A percentile compares a stretch with the other conserved stretches of the same genome.
Evolutionary conservation across 2,888 invertebrate species (phyloP).

Genomic region (Prosapia bicincta): DNA sequence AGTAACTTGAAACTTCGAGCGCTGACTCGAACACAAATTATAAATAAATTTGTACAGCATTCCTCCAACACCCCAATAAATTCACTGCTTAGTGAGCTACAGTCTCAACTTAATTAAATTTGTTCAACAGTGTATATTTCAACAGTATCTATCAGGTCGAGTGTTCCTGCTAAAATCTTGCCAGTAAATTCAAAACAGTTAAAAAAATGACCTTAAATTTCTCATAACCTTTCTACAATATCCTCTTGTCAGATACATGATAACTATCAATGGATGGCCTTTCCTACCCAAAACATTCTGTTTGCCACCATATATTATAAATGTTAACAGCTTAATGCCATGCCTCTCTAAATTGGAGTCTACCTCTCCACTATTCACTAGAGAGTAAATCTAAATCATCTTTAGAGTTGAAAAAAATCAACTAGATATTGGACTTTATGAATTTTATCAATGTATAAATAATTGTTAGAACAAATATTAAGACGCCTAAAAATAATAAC

Average conservation of each 20-base stretch:
- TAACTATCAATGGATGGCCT: conserved; percentile 23
- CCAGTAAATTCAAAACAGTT: background rate
- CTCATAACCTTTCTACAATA: background rate
- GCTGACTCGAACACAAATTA: too few relatives aligned
- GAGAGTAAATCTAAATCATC: background rate
- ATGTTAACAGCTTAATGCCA: conserved; percentile 1
- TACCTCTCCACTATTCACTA: background rate
- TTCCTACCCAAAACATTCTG: conserved; percentile 20
- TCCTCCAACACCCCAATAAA: background rate
- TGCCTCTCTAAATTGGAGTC: conserved; percentile 1
- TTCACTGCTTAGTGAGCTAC: background rate
- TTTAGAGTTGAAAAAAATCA: too few relatives aligned
- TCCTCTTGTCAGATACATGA: conserved; percentile 7
- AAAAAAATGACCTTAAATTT: background rate
- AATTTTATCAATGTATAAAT: too few relatives aligned
- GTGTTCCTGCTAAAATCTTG: conserved; percentile 40
- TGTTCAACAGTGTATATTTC: background rate
- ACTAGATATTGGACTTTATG: too few relatives aligned
- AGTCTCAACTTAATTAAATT: conserved; percentile 20
- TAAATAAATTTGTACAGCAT: background rate
- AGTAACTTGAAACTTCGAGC: too few relatives aligned
- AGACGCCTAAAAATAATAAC: conserved; percentile 43
- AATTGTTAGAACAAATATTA: conserved; percentile 42
- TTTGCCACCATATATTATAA: background rate
- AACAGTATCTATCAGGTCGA: conserved; percentile 35